Conservation (phyloP, 2,113 vertebrate species). For the Nanger granti region DNA sequence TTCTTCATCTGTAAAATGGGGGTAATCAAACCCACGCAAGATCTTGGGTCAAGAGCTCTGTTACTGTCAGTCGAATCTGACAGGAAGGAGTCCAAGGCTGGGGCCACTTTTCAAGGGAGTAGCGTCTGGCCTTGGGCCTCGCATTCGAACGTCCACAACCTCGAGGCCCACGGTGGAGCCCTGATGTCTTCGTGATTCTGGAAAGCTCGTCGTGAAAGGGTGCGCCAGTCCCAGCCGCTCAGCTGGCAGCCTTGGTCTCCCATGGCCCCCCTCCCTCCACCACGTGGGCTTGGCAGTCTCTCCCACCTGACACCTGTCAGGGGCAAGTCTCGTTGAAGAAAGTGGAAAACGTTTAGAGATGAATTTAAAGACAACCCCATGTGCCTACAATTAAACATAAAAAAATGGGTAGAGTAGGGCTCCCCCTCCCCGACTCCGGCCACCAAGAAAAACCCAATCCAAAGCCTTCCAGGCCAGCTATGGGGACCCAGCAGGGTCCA, state of each 20-base stretch:
- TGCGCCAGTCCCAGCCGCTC: fast-evolving
- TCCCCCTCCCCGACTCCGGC: neutral
- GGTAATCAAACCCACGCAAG: neutral
- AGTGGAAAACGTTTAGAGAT: neutral
- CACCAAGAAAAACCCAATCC: neutral
- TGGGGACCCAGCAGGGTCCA: neutral
- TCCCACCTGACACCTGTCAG: neutral
- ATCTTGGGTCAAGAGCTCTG: neutral
- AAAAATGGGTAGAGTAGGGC: neutral
- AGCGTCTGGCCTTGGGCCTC: neutral
- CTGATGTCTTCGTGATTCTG: neutral
- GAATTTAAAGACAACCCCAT: neutral
- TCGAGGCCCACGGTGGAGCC: neutral
- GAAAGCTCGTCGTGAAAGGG: neutral
- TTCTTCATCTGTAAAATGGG: neutral
- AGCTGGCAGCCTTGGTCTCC: neutral
- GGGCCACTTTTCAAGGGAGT: neutral
- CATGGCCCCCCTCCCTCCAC: fast-evolving
- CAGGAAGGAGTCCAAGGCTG: neutral
- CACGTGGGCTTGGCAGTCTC: neutral
- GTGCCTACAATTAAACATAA: neutral
- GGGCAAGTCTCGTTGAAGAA: neutral
- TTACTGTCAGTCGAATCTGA: neutral
- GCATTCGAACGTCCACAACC: no score
- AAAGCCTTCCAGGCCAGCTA: neutral